Conservation (phyloP, 2,797 vertebrate species). For the Brachymystax lenok region DNA sequence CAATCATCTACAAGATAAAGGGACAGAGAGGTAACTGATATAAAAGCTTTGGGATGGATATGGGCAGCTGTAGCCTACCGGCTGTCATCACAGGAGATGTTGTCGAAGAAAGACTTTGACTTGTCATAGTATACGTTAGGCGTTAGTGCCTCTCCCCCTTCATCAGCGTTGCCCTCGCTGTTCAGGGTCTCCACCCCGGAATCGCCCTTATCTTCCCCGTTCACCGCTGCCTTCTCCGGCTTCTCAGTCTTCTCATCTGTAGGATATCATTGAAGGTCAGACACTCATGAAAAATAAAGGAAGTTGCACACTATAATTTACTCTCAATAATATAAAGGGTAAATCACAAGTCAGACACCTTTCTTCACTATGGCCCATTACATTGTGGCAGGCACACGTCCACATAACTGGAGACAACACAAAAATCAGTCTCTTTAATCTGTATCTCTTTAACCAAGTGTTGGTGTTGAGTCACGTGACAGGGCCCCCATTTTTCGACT, state of each 20-base stretch:
- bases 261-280: too few species aligned
- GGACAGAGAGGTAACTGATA: neutral
- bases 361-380: neutral
- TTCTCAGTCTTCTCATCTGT: conserved; percentile 90
- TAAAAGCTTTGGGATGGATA: neutral
- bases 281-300: neutral
- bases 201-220: conserved; percentile 92
- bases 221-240: conserved; percentile 85
- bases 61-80: conserved; percentile 73
- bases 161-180: conserved; percentile 85
- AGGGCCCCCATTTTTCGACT: neutral
- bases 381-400: neutral
- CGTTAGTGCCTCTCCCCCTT: conserved; percentile 78
- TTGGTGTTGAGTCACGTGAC: neutral
- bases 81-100: conserved; percentile 96
- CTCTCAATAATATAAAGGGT: too few species aligned
- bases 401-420: too few species aligned
- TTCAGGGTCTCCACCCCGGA: conserved; percentile 88
- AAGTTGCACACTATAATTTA: too few species aligned
- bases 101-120: conserved; percentile 98
- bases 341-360: too few species aligned
- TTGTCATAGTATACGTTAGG: conserved; percentile 97
- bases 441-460: neutral
- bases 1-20: neutral
- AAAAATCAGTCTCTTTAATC: neutral